phyloP scores from a whole-genome alignment of 2,888 invertebrate genomes.

The Eledone cirrhosa region DNA sequence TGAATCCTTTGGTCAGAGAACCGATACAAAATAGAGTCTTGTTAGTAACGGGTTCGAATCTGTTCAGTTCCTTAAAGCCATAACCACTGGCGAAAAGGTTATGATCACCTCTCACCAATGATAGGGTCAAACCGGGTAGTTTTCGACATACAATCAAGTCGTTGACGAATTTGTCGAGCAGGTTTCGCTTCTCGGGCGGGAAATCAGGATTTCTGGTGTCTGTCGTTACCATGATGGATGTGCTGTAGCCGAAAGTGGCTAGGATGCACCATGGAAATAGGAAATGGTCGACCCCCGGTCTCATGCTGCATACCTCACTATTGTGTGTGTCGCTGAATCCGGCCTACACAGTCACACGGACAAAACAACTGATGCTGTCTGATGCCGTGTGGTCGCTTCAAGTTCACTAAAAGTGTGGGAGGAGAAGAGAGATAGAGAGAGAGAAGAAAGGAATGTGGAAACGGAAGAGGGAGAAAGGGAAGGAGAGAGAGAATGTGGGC shows the following conservation, averaged over 20 bases:
- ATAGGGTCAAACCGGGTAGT: conserved; percentile 38
- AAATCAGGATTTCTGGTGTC: background rate
- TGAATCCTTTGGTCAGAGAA: conserved; percentile 33
- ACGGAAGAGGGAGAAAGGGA: background rate
- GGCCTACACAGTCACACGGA: background rate
- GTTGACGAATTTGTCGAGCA: conserved; percentile 26
- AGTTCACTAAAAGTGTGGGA: background rate
- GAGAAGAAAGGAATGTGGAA: background rate
- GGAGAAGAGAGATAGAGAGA: background rate
- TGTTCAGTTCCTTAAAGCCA: conserved; percentile 25
- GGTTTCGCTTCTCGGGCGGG: conserved; percentile 21
- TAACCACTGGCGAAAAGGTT: conserved; percentile 21
- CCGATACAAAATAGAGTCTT: conserved; percentile 31
- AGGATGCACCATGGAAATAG: conserved; percentile 18
- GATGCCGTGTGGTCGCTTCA: background rate
- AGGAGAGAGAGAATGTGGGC: background rate
- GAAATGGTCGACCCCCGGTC: background rate
- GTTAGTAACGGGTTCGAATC: conserved; percentile 18
- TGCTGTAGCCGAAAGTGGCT: background rate
- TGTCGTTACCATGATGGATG: background rate
- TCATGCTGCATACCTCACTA: conserved; percentile 20
- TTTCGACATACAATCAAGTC: conserved; percentile 35
- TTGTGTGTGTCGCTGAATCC: background rate
- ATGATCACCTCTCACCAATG: conserved; percentile 37
- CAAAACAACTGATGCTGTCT: no score